A percentile compares a stretch with the other conserved stretches of the same genome.
These are phyloP conservation scores for Todiramphus chloris DNA, from an alignment of 2,113 vertebrate genomes.

Conservation along the genomic window DNA sequence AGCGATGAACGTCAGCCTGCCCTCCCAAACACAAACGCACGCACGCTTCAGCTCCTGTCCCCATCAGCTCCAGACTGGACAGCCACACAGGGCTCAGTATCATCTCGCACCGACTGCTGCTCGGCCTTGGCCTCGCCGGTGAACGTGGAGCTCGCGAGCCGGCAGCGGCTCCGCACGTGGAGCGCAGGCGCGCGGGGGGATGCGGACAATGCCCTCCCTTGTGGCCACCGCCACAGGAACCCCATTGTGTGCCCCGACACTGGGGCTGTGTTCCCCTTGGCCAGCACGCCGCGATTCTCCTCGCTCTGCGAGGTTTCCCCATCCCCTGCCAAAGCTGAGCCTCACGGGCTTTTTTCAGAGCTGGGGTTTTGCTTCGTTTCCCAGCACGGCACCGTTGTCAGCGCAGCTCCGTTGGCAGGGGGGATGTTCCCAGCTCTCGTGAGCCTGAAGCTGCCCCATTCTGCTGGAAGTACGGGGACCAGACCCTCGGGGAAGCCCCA, in stretches of 20 bases:
- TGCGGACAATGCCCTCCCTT: neutral
- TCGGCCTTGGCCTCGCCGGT: neutral
- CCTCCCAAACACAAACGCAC: neutral
- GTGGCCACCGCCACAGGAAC: slow-evolving; percentile 13
- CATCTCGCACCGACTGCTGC: neutral
- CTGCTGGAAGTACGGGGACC: neutral
- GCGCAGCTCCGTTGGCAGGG: neutral
- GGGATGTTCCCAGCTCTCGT: neutral
- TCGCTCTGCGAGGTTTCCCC: neutral
- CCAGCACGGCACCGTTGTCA: neutral
- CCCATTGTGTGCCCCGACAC: neutral
- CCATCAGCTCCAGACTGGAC: neutral
- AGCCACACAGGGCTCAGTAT: neutral
- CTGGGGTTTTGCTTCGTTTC: neutral
- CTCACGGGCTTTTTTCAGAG: neutral
- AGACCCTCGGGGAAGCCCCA: neutral
- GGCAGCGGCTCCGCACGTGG: neutral
- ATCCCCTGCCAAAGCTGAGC: neutral
- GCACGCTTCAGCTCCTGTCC: neutral
- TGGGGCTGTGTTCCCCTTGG: slow-evolving; percentile 9
- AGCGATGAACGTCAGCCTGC: neutral
- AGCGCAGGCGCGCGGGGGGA: neutral
- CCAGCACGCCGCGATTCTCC: neutral
- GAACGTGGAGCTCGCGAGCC: neutral
- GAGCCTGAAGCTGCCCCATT: accelerated